Conservation (phyloP, 2,797 vertebrate genomes). For the Hyperoplus immaculatus region DNA sequence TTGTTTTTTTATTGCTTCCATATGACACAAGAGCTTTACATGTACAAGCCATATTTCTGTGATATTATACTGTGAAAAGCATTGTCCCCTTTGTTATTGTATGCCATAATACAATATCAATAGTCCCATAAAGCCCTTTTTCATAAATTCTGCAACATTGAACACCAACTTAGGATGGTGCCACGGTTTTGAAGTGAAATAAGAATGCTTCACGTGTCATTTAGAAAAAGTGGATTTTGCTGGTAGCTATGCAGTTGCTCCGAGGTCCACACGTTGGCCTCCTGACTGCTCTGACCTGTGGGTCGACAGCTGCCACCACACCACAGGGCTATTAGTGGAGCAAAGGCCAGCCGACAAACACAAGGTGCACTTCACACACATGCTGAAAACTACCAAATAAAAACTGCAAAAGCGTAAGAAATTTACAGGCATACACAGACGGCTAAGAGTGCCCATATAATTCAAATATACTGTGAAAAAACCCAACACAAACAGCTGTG, state of each 20-base stretch:
- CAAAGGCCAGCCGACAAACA: constrained; percentile 67
- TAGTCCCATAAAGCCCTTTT: neutral
- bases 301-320: constrained; percentile 76
- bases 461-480: neutral
- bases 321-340: constrained; percentile 71
- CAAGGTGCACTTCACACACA: constrained; percentile 41
- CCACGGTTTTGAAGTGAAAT: neutral
- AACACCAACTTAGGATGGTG: neutral
- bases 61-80: neutral
- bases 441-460: neutral
- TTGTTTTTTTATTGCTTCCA: neutral
- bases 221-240: neutral
- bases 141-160: neutral
- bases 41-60: neutral
- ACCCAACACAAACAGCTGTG: constrained; percentile 23
- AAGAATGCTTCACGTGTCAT: neutral
- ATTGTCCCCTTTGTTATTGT: neutral
- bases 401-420: constrained; percentile 7
- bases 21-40: neutral
- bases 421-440: constrained; percentile 19
- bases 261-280: constrained; percentile 41
- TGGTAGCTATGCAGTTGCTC: constrained; percentile 4
- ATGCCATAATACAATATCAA: neutral
- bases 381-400: constrained; percentile 10
- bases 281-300: constrained; percentile 63